A percentile compares a stretch with the other conserved stretches of the same genome.
Evolutionary conservation across 2,888 invertebrate genomes (phyloP).

Genomic region (Microplitis manilae): DNA sequence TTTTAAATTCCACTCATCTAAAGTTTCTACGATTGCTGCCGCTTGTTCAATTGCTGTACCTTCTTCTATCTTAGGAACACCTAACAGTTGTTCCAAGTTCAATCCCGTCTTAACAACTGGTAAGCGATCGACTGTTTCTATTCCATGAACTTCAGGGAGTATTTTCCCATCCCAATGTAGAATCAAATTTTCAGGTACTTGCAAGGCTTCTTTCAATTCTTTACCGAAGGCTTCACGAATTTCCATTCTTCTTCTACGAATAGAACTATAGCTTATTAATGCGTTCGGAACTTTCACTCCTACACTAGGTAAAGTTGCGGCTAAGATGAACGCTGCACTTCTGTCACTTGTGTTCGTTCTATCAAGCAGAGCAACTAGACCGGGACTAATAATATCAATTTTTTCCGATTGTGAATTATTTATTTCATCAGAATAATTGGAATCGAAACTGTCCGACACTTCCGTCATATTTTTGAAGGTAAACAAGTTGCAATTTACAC

Average conservation of each 20-base stretch:
- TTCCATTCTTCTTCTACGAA: conserved; percentile 16
- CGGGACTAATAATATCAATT: conserved; percentile 17
- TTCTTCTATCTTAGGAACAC: conserved; percentile 42
- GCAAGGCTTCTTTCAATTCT: conserved; percentile 16
- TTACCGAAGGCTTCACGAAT: conserved; percentile 23
- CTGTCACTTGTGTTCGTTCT: conserved; percentile 16
- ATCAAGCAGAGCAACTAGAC: conserved; percentile 20
- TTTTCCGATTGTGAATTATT: conserved; percentile 11
- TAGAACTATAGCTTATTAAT: conserved; percentile 13
- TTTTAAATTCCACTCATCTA: conserved; percentile 45
- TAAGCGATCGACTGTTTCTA: conserved; percentile 40
- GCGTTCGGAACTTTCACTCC: neutral
- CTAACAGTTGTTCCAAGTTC: conserved; percentile 42
- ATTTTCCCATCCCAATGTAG: conserved; percentile 48
- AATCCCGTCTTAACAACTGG: conserved; percentile 39
- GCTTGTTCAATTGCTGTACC: conserved; percentile 45
- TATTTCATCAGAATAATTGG: too few species aligned
- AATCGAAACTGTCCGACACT: too few species aligned
- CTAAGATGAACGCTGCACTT: conserved; percentile 20
- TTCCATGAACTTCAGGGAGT: conserved; percentile 38
- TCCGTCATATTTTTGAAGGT: too few species aligned
- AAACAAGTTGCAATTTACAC: too few species aligned
- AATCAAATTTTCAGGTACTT: conserved; percentile 17
- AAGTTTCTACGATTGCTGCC: conserved; percentile 32
- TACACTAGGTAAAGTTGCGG: neutral